These are phyloP conservation scores for Steinernema feltiae DNA, from an alignment of 1,140 invertebrate genomes.

Conservation along the genomic window DNA sequence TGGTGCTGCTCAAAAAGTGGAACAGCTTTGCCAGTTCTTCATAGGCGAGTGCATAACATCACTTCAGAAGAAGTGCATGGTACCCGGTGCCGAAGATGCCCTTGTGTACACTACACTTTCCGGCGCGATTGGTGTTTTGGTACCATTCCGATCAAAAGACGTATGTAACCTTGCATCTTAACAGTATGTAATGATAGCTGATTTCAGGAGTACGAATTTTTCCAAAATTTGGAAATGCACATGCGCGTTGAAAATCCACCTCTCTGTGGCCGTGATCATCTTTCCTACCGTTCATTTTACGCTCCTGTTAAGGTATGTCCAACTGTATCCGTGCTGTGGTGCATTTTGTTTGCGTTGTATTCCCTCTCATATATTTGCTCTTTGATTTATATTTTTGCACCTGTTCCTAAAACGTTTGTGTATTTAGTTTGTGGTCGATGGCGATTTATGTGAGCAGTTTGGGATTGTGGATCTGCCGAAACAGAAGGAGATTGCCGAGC, in stretches of 20 bases:
- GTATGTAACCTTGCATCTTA: slow-evolving; percentile 50
- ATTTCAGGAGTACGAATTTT: slow-evolving; percentile 87
- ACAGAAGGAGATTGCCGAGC: slow-evolving; percentile 87
- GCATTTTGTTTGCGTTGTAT: no score
- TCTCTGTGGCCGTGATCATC: slow-evolving; percentile 89
- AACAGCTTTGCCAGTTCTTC: slow-evolving; percentile 83
- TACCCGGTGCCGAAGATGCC: slow-evolving; percentile 91
- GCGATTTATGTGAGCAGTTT: slow-evolving; percentile 97
- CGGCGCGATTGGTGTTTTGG: slow-evolving; percentile 86
- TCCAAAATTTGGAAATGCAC: slow-evolving; percentile 99
- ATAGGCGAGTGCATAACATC: slow-evolving; percentile 80
- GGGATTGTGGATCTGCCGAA: slow-evolving; percentile 86
- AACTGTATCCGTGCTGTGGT: no score
- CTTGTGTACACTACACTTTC: slow-evolving; percentile 90
- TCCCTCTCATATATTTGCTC: no score
- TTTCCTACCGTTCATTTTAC: slow-evolving; percentile 93
- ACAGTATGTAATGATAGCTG: no score
- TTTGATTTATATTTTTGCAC: no score
- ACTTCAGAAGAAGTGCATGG: slow-evolving; percentile 81
- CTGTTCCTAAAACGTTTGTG: slow-evolving; percentile 58
- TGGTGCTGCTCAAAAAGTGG: slow-evolving; percentile 94
- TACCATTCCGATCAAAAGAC: slow-evolving; percentile 94
- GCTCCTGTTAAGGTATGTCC: slow-evolving; percentile 86
- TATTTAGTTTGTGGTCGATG: slow-evolving; percentile 88
- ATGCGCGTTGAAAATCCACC: slow-evolving; percentile 94